Conservation (phyloP, 2,113 vertebrate genomes). For the Tragelaphus strepsiceros region DNA sequence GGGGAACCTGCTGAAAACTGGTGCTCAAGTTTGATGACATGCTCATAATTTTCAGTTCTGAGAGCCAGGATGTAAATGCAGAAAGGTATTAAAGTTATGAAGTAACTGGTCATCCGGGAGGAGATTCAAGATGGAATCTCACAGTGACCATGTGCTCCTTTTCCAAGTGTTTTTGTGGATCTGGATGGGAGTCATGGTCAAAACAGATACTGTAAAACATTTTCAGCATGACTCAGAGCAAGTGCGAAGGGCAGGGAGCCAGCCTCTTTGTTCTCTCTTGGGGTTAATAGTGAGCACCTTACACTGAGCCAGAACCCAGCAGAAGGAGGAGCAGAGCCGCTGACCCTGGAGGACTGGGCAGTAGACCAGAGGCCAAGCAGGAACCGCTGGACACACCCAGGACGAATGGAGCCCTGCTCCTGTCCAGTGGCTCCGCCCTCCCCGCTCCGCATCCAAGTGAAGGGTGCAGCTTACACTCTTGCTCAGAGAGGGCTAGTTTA, state of each 20-base stretch:
- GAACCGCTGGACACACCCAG: background rate
- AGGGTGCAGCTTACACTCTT: too few species aligned
- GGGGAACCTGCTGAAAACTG: background rate
- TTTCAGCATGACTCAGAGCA: background rate
- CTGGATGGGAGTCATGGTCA: background rate
- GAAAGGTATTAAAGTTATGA: background rate
- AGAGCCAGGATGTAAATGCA: background rate
- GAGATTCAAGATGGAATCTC: background rate
- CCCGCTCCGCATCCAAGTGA: fast-evolving
- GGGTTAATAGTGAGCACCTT: background rate
- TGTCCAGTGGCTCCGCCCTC: fast-evolving
- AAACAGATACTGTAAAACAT: background rate
- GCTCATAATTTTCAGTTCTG: background rate
- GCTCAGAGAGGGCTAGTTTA: background rate
- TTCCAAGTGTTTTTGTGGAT: background rate
- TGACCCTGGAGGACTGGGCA: background rate
- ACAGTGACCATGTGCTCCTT: background rate
- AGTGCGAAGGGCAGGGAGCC: background rate
- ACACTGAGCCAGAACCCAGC: background rate
- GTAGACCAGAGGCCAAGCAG: background rate
- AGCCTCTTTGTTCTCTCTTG: background rate
- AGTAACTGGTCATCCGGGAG: background rate
- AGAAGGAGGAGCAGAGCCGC: too few species aligned
- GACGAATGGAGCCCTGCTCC: fast-evolving
- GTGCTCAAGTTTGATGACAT: background rate